These are phyloP conservation scores for Cyrtonyx montezumae DNA, from an alignment of 2,113 vertebrate species.

Conservation along the genomic window DNA sequence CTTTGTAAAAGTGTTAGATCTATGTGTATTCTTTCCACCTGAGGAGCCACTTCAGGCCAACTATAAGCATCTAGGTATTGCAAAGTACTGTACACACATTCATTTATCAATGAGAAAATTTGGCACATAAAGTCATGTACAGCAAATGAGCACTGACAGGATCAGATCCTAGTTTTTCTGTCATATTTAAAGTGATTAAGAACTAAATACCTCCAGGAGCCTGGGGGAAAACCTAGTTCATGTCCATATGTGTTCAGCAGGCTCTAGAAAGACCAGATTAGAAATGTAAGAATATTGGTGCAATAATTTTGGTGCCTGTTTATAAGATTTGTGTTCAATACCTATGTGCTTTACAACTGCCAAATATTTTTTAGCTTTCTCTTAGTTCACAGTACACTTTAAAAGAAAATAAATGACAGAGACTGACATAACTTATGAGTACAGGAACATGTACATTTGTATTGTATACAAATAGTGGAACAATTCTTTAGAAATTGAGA, in stretches of 20 bases:
- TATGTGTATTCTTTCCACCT: background rate
- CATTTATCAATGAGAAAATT: background rate
- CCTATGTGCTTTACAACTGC: background rate
- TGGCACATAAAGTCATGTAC: background rate
- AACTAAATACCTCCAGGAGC: background rate
- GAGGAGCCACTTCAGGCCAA: background rate
- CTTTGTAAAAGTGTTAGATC: accelerated
- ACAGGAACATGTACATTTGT: background rate
- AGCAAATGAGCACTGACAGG: background rate
- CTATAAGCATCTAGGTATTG: background rate
- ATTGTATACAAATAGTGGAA: background rate
- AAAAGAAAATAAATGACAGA: background rate
- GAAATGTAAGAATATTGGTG: background rate
- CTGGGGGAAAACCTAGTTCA: background rate
- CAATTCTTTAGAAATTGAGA: background rate
- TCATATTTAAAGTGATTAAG: background rate
- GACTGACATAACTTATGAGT: background rate
- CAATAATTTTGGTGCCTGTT: background rate
- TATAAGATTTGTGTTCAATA: background rate
- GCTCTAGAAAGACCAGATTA: background rate
- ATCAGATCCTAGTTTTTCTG: constrained; percentile 10
- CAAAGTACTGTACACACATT: background rate
- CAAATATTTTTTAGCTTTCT: background rate
- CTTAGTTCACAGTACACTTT: background rate
- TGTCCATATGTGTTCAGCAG: background rate